Conservation (phyloP, 2,113 vertebrate species). For the Uria aalge region DNA sequence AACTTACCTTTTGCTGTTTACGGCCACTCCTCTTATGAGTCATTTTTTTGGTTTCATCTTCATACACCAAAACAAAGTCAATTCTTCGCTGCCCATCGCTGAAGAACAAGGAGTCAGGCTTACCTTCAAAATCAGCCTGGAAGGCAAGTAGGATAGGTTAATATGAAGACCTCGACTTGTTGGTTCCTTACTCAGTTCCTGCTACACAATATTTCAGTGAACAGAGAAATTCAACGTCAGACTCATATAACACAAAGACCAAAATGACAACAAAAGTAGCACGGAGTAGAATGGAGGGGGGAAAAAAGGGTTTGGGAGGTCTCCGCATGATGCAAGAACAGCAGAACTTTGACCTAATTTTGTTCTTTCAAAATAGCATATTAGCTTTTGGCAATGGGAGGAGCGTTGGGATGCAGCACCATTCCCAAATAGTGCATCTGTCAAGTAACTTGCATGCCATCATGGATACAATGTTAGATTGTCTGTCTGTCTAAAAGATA, state of each 20-base stretch:
- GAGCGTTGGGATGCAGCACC: not conserved
- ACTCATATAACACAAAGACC: not conserved
- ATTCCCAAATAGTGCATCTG: not conserved
- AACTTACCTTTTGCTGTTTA: slow-evolving; percentile 78
- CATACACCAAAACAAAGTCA: slow-evolving; percentile 91
- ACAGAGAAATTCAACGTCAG: not conserved
- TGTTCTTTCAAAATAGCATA: not conserved
- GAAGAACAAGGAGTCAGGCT: slow-evolving; percentile 88
- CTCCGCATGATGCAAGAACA: not conserved
- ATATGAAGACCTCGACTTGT: not conserved
- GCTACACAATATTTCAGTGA: not conserved
- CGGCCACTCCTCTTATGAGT: slow-evolving; percentile 76
- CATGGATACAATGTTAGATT: not conserved
- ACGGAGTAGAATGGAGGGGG: not conserved
- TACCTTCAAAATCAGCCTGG: slow-evolving; percentile 85
- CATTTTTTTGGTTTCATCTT: slow-evolving; percentile 86
- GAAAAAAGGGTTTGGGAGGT: not conserved
- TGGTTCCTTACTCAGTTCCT: not conserved
- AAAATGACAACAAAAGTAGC: not conserved
- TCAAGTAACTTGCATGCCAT: not conserved
- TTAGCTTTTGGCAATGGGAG: not conserved
- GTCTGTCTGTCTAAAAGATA: not conserved
- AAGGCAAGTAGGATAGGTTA: slow-evolving; percentile 6
- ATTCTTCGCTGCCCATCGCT: slow-evolving; percentile 86
- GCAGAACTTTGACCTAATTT: not conserved